These are phyloP conservation scores for Meandrina meandrites DNA, from an alignment of 92 coral and sea anemone genomes.

Conservation along the genomic window DNA sequence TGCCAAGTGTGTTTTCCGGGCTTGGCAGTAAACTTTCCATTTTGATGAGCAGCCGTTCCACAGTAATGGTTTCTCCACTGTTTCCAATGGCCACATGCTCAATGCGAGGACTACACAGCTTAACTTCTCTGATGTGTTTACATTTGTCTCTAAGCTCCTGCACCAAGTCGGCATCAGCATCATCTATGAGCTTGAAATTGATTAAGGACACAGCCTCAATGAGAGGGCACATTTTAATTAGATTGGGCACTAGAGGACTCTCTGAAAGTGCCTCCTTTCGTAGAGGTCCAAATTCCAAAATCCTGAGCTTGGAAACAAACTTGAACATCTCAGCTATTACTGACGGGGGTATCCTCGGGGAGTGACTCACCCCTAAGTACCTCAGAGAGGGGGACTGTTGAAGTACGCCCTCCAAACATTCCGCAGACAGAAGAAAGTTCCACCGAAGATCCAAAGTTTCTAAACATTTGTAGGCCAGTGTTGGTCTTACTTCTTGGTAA, in stretches of 20 bases:
- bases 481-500: slow-evolving; percentile 94
- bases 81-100: slow-evolving; percentile 98
- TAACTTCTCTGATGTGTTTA: slow-evolving; percentile 85
- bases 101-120: slow-evolving; percentile 93
- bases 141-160: slow-evolving; percentile 88
- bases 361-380: slow-evolving; percentile 98
- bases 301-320: slow-evolving; percentile 85
- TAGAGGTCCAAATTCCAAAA: slow-evolving; percentile 98
- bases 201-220: slow-evolving; percentile 96
- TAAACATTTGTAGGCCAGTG: slow-evolving; percentile 69
- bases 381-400: slow-evolving; percentile 94
- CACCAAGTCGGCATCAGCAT: slow-evolving; percentile 73
- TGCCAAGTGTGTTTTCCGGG: slow-evolving; percentile 93
- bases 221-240: slow-evolving; percentile 81
- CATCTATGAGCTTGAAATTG: slow-evolving; percentile 86
- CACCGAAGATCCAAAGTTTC: slow-evolving; percentile 96
- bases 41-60: slow-evolving; percentile 90
- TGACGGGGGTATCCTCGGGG: slow-evolving; percentile 98
- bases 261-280: slow-evolving; percentile 96
- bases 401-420: slow-evolving; percentile 93
- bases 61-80: slow-evolving; percentile 96
- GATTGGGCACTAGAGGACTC: slow-evolving; percentile 79
- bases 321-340: slow-evolving; percentile 90
- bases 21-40: slow-evolving; percentile 96
- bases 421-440: slow-evolving; percentile 98